Conservation (phyloP, 2,797 vertebrate genomes). For the Myotis vivesi region DNA sequence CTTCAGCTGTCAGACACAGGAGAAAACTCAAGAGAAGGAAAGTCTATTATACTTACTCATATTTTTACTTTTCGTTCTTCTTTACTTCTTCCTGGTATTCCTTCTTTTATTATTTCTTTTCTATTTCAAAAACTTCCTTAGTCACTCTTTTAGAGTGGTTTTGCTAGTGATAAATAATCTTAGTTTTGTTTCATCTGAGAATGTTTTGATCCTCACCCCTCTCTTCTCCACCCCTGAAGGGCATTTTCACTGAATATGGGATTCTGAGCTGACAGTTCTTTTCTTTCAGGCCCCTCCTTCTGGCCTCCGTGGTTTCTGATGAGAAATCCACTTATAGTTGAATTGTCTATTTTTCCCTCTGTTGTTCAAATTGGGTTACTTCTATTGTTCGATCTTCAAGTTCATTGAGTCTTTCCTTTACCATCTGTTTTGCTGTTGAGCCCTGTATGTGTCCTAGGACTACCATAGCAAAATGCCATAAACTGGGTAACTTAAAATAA, state of each 20-base stretch:
- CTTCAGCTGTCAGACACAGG: neutral
- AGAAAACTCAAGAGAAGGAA: neutral
- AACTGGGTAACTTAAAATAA: neutral
- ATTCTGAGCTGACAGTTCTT: neutral
- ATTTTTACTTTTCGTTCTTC: neutral
- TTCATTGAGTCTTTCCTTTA: neutral
- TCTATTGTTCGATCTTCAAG: neutral
- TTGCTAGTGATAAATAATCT: neutral
- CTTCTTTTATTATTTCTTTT: neutral
- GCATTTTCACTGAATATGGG: neutral
- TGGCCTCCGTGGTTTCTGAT: neutral
- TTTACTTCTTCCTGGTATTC: neutral
- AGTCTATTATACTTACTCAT: neutral
- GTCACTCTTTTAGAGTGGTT: neutral
- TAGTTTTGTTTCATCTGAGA: constrained; percentile 14
- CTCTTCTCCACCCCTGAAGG: neutral
- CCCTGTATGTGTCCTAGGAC: neutral
- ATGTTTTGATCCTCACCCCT: neutral
- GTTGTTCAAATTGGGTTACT: neutral
- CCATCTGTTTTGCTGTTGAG: neutral
- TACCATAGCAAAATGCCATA: neutral
- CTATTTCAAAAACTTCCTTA: neutral
- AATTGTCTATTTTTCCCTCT: neutral
- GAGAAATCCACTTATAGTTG: neutral
- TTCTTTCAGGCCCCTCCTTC: neutral